Base-by-base conservation (phyloP, 2,888 invertebrate species). In the Papilio gigon region DNA sequence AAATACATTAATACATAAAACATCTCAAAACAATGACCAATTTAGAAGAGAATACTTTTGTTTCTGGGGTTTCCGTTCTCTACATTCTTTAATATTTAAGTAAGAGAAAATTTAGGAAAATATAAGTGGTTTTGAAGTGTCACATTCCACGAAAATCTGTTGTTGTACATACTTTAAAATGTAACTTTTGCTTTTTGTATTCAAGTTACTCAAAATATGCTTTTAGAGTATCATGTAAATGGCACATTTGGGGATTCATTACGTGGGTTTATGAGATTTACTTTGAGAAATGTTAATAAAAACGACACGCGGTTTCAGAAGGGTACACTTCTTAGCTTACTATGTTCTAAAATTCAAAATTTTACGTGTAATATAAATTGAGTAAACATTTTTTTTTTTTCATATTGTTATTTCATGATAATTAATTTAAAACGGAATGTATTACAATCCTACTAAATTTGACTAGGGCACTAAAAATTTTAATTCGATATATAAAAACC, bases 271-370 rank as follows among this genome's bases (percentile, higher is more conserved):
- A 30, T 56, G 30, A 30, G 17, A 30, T 17, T n/a, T 56, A 17
- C 17, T 56, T 56, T 56, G 53, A 17, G 30, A 56, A 30, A 30
- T 30, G 53, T 56, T 56, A 30, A 56, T 56, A 30, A 56, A 56
- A 56, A 17, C 53, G 27, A 2, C 8, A 4, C 8, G n/a, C n/a
- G 9, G 53, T 56, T 56, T 30, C 27, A 6, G 53, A 27, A 27
- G 50, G 5, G 5, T 25, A 47, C 17, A 20, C 11, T 22, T 22
- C 25, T 22, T 42, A 3, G 17, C 4, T 25, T 25, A 50, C 12
- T 50, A 47, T 22, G 22, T 9, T 22, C 22, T 47, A 1, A 44
- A 44, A 1, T 11, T 47, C 22, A 22, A 20, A 4, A 22, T 25
- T 12, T 4, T 50, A 12, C 14, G n/a, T n/a, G n/a, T n/a, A n/a